Conservation (phyloP, 2,113 vertebrate species). For the Oreochromis aureus region DNA sequence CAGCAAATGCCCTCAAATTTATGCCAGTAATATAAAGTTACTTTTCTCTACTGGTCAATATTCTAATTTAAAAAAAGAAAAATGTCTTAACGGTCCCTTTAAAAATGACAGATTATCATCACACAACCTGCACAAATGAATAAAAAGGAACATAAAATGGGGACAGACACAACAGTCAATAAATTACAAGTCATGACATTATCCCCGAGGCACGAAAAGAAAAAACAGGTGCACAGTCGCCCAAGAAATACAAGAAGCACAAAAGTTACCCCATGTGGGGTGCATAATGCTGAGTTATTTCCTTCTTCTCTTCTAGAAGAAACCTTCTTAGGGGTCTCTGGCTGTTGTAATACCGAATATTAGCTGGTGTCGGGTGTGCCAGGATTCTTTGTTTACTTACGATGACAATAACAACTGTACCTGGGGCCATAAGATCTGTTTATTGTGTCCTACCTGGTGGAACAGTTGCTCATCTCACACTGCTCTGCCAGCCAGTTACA, state of each 20-base stretch:
- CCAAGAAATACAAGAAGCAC: slow-evolving; percentile 57
- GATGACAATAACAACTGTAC: neutral
- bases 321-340: slow-evolving; percentile 53
- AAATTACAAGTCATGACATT: slow-evolving; percentile 31
- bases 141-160: neutral
- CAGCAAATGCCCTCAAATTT: neutral
- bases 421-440: neutral
- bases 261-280: slow-evolving; percentile 49
- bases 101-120: neutral
- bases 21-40: neutral
- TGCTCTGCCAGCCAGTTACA: slow-evolving; percentile 43
- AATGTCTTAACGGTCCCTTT: neutral
- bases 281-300: slow-evolving; percentile 41
- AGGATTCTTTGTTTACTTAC: neutral
- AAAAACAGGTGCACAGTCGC: slow-evolving; percentile 61
- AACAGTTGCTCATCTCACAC: slow-evolving; percentile 31
- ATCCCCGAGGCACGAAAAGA: neutral
- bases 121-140: neutral
- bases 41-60: neutral
- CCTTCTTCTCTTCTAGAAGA: slow-evolving; percentile 16
- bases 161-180: slow-evolving; percentile 2
- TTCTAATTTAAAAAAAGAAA: neutral
- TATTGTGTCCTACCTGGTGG: slow-evolving; percentile 29
- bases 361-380: neutral
- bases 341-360: slow-evolving; percentile 18